Evolutionary conservation across 2,888 invertebrate species (phyloP).

Genomic region (Ormyrus pomaceus): DNA sequence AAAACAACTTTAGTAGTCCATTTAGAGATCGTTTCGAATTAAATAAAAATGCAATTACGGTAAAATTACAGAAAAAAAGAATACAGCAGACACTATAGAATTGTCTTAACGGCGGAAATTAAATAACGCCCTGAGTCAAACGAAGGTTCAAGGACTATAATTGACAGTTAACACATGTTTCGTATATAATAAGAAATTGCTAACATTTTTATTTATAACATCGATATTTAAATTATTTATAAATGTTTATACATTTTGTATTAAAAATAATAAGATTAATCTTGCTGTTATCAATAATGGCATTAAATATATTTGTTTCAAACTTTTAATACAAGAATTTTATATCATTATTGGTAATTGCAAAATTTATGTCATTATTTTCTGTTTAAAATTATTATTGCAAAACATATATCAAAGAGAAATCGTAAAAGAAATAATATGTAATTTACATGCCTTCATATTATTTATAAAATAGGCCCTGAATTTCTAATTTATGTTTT

Average conservation of each 20-base stretch:
- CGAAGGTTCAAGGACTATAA: constrained; percentile 32
- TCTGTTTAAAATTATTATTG: no score
- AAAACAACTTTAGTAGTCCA: no score
- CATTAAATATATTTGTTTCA: background rate
- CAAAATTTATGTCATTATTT: no score
- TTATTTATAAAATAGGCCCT: no score
- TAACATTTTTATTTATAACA: background rate
- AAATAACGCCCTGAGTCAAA: constrained; percentile 1
- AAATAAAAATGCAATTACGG: no score
- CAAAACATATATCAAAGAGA: no score
- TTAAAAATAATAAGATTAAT: background rate
- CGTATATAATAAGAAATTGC: background rate
- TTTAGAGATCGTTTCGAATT: no score
- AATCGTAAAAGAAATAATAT: no score
- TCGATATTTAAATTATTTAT: background rate
- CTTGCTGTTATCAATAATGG: background rate
- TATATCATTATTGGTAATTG: no score
- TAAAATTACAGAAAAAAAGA: no score
- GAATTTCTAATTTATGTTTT: no score
- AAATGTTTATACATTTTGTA: background rate
- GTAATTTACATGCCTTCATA: no score
- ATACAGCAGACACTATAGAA: background rate
- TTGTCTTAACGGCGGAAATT: constrained; percentile 27
- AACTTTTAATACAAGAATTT: background rate
- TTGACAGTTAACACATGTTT: background rate